phyloP scores from a whole-genome alignment of 1,140 invertebrate genomes.

The Achatina immaculata region DNA sequence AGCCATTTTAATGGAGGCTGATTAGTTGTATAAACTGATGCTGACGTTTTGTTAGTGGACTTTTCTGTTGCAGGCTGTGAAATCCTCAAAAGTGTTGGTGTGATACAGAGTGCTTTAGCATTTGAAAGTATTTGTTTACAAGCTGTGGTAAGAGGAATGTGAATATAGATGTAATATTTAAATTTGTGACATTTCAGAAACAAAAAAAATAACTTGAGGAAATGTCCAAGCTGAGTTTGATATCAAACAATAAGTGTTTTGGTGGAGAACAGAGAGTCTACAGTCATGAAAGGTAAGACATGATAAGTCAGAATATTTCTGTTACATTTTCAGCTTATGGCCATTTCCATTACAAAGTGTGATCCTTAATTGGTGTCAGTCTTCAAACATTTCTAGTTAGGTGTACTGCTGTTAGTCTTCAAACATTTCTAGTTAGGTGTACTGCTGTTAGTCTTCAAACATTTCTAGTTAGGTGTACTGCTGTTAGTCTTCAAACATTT shows the following conservation, averaged over 20 bases:
- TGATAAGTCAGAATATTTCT: background rate
- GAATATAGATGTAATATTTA: too few relatives aligned
- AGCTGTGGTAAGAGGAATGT: too few relatives aligned
- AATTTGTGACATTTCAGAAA: background rate
- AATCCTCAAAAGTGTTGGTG: too few relatives aligned
- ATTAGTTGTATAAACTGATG: too few relatives aligned
- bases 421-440: background rate
- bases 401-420: background rate
- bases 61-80: too few relatives aligned
- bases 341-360: background rate
- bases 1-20: too few relatives aligned
- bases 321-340: too few relatives aligned
- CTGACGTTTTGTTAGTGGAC: too few relatives aligned
- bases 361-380: background rate
- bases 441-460: background rate
- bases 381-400: background rate
- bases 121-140: too few relatives aligned
- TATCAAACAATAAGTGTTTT: constrained; percentile 74
- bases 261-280: constrained; percentile 89
- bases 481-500: too few relatives aligned
- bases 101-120: too few relatives aligned
- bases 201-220: background rate
- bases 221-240: constrained; percentile 34
- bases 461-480: too few relatives aligned
- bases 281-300: constrained; percentile 81